A percentile compares a stretch with the other conserved stretches of the same genome.
Evolutionary conservation across 2,113 vertebrate species (phyloP).

Genomic region (Girardinichthys multiradiatus): DNA sequence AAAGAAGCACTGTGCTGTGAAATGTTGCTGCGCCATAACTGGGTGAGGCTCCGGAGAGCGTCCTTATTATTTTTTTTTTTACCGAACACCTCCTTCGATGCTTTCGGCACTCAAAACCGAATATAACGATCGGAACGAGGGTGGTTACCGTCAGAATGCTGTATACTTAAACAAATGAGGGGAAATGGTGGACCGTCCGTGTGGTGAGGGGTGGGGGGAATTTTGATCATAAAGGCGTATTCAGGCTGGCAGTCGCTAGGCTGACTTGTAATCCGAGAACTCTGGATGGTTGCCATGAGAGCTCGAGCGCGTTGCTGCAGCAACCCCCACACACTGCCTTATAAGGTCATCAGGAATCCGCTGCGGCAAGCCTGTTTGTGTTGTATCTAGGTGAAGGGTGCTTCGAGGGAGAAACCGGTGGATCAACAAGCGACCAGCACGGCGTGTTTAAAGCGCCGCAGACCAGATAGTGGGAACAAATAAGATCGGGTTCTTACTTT

Average conservation of each 20-base stretch:
- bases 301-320: conserved; percentile 50
- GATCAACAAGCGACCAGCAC: neutral
- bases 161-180: conserved; percentile 11
- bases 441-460: conserved; percentile 21
- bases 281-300: conserved; percentile 70
- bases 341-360: conserved; percentile 76
- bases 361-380: conserved; percentile 34
- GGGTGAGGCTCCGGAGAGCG: conserved; percentile 71
- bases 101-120: conserved; percentile 9
- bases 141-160: conserved; percentile 7
- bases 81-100: conserved; percentile 26
- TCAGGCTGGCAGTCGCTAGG: conserved; percentile 27
- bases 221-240: conserved; percentile 12
- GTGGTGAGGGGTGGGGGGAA: conserved; percentile 10
- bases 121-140: neutral
- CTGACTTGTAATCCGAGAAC: conserved; percentile 64
- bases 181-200: neutral
- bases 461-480: conserved; percentile 44
- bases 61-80: neutral
- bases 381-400: conserved; percentile 47
- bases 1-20: conserved; percentile 73
- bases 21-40: conserved; percentile 80
- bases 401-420: conserved; percentile 10
- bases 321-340: conserved; percentile 66
- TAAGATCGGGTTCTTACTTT: conserved; percentile 26